Evolutionary conservation across 92 coral and sea anemone genomes (phyloP).

Genomic region (Zoanthus sociatus): DNA sequence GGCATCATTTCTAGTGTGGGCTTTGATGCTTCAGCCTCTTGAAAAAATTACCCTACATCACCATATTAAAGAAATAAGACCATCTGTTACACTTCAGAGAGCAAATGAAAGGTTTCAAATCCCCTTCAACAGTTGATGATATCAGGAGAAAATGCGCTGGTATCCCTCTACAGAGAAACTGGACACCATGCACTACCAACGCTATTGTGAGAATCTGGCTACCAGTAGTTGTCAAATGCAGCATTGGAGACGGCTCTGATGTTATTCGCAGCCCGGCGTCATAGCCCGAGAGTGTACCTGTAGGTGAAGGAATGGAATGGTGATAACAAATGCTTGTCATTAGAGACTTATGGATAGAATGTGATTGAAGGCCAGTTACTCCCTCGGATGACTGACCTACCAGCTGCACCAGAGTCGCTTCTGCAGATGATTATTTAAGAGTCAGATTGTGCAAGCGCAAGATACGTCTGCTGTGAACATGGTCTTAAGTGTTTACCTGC

Average conservation of each 20-base stretch:
- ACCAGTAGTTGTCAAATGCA: background rate
- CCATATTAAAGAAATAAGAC: background rate
- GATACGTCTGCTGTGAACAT: background rate
- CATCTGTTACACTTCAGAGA: conserved; percentile 1
- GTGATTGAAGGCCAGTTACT: background rate
- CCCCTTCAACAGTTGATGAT: conserved; percentile 8
- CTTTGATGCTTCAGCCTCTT: too few relatives aligned
- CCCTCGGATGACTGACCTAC: background rate
- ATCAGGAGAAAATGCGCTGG: conserved; percentile 53
- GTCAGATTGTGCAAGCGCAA: background rate
- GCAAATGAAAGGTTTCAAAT: conserved; percentile 34
- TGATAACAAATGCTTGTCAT: background rate
- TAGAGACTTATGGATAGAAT: background rate
- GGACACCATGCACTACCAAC: background rate
- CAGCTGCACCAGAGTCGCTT: background rate
- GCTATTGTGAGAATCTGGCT: background rate
- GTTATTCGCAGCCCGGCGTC: background rate
- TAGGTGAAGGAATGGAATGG: too few relatives aligned
- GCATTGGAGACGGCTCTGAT: background rate
- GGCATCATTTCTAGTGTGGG: too few relatives aligned
- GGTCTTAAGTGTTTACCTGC: background rate
- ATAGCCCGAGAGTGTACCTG: background rate
- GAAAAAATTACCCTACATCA: too few relatives aligned
- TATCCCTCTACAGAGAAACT: conserved; percentile 28
- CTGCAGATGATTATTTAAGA: too few relatives aligned